Percentiles rank a stretch among this genome's conserved stretches.
These are phyloP conservation scores for Antennarius striatus DNA, from an alignment of 2,113 vertebrate species.

Conservation along the genomic window DNA sequence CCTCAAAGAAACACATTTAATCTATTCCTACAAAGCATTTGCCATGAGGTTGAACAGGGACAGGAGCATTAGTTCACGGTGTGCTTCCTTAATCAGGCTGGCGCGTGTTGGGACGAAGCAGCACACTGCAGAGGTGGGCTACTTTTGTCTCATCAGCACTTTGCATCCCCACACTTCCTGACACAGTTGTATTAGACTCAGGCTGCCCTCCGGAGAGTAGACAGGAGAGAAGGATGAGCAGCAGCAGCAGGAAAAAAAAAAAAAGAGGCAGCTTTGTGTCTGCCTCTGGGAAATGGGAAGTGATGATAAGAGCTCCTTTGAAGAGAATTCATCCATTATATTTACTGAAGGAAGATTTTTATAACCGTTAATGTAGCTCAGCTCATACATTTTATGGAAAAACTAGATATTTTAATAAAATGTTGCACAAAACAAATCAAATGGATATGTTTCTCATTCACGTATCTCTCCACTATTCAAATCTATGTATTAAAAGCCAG, in stretches of 20 bases:
- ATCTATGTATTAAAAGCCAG: conserved; percentile 45
- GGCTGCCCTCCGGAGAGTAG: conserved; percentile 70
- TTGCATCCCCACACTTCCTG: conserved; percentile 78
- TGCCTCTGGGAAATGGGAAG: conserved; percentile 72
- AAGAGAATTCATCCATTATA: conserved; percentile 76
- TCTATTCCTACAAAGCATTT: conserved; percentile 15
- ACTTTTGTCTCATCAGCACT: conserved; percentile 80
- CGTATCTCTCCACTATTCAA: conserved; percentile 54
- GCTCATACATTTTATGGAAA: conserved; percentile 43
- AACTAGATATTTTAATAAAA: conserved; percentile 58
- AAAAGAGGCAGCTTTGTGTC: conserved; percentile 61
- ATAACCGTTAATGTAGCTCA: conserved; percentile 49
- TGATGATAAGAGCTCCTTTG: conserved; percentile 73
- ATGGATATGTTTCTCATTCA: conserved; percentile 33
- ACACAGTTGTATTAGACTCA: conserved; percentile 80
- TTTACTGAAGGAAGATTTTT: conserved; percentile 71
- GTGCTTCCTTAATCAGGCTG: conserved; percentile 69
- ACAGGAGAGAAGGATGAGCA: conserved; percentile 70
- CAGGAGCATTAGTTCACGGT: conserved; percentile 43
- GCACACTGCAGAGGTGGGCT: conserved; percentile 75
- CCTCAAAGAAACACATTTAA: conserved; percentile 14
- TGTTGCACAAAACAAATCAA: conserved; percentile 32
- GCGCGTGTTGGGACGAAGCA: conserved; percentile 57
- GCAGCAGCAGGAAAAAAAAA: conserved; percentile 46
- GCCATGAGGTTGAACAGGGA: conserved; percentile 37